Conservation (phyloP, 2,797 vertebrate genomes). For the Hydrolagus colliei region DNA sequence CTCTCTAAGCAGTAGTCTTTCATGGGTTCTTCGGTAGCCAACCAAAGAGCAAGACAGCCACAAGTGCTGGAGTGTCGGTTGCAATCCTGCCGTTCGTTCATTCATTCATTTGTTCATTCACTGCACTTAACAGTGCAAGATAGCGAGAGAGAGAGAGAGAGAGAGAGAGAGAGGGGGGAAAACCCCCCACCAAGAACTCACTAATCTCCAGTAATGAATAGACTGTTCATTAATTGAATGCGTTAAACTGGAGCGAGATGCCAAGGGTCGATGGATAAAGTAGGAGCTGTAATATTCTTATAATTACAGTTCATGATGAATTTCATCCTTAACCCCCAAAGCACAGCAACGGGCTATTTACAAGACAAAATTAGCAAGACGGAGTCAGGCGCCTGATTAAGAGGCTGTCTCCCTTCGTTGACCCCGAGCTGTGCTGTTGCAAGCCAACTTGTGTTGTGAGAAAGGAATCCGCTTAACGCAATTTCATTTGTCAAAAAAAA, state of each 20-base stretch:
- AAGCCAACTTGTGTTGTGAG: not conserved
- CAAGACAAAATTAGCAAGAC: constrained; percentile 12
- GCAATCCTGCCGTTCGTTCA: too few relatives aligned
- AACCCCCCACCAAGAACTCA: too few relatives aligned
- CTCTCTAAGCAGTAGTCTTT: too few relatives aligned
- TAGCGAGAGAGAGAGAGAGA: not conserved
- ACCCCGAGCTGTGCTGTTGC: not conserved
- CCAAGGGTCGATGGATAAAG: constrained; percentile 9
- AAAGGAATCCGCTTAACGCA: not conserved
- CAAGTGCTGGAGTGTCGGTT: too few relatives aligned
- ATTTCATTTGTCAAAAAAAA: not conserved
- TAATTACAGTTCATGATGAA: constrained; percentile 7
- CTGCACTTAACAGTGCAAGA: not conserved
- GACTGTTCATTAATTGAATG: constrained; percentile 15
- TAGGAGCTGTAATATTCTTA: constrained; percentile 13
- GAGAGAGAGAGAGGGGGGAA: not conserved
- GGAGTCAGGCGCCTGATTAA: not conserved
- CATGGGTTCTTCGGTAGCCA: too few relatives aligned
- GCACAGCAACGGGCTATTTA: not conserved
- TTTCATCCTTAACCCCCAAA: constrained; percentile 6
- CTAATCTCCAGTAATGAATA: constrained; percentile 1
- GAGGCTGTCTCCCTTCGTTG: not conserved
- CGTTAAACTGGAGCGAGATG: not conserved
- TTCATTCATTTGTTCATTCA: not conserved
- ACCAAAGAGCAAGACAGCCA: too few relatives aligned